These are phyloP conservation scores for Ennomos quercinarius DNA, from an alignment of 2,888 invertebrate genomes.

Conservation along the genomic window DNA sequence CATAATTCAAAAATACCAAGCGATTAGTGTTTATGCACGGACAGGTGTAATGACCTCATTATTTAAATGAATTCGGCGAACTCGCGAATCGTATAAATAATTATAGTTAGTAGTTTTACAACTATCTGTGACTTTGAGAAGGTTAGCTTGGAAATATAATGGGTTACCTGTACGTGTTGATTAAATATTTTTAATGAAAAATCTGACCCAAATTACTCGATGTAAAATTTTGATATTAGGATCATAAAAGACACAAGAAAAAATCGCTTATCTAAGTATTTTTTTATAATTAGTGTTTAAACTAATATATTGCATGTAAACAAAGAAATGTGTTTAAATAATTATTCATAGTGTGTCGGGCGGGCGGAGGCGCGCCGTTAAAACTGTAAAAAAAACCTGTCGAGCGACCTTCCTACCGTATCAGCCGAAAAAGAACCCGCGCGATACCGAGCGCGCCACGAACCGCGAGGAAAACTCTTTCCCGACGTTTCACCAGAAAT, in stretches of 20 bases:
- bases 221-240: no score
- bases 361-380: constrained; percentile 71
- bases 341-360: constrained; percentile 52
- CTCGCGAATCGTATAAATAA: constrained; percentile 33
- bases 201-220: no score
- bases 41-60: constrained; percentile 44
- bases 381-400: constrained; percentile 83
- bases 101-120: constrained; percentile 11
- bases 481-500: constrained; percentile 17
- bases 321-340: constrained; percentile 58
- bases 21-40: constrained; percentile 24
- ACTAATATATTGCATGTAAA: constrained; percentile 34
- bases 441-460: constrained; percentile 38
- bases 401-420: constrained; percentile 71
- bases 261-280: no score
- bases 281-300: neutral
- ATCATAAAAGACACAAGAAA: no score
- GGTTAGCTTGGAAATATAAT: constrained; percentile 12
- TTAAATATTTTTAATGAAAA: no score
- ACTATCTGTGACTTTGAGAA: no score
- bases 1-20: constrained; percentile 9
- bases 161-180: neutral
- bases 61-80: constrained; percentile 40
- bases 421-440: constrained; percentile 71
- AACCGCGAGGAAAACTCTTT: constrained; percentile 43